Conservation (phyloP, 2,113 vertebrate species). For the Microcebus murinus region DNA sequence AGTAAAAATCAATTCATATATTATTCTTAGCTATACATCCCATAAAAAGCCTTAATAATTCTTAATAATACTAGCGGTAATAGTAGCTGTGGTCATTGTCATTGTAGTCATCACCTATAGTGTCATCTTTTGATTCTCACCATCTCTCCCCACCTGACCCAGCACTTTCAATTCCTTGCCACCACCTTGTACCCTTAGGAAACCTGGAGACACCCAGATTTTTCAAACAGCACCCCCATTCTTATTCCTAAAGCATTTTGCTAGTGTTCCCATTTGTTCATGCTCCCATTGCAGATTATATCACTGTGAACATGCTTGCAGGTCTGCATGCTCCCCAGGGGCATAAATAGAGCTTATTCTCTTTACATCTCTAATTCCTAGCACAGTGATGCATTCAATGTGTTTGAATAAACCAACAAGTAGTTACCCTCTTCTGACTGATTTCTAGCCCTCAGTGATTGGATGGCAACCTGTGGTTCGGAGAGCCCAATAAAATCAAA, state of each 20-base stretch:
- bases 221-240: neutral
- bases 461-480: neutral
- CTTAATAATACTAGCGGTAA: neutral
- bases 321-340: neutral
- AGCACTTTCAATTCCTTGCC: neutral
- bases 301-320: neutral
- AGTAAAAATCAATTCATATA: neutral
- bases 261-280: neutral
- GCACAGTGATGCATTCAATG: neutral
- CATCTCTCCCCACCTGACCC: neutral
- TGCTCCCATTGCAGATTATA: neutral
- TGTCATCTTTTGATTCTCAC: neutral
- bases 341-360: neutral
- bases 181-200: neutral
- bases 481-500: conserved; percentile 28
- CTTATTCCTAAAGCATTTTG: neutral
- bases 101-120: neutral
- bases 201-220: neutral
- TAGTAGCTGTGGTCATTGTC: neutral
- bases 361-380: neutral
- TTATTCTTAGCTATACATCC: neutral
- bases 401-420: conserved; percentile 3
- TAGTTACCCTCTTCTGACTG: neutral
- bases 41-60: neutral
- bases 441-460: neutral